Conservation (phyloP, 1,140 invertebrate genomes). For the Ips typographus region DNA sequence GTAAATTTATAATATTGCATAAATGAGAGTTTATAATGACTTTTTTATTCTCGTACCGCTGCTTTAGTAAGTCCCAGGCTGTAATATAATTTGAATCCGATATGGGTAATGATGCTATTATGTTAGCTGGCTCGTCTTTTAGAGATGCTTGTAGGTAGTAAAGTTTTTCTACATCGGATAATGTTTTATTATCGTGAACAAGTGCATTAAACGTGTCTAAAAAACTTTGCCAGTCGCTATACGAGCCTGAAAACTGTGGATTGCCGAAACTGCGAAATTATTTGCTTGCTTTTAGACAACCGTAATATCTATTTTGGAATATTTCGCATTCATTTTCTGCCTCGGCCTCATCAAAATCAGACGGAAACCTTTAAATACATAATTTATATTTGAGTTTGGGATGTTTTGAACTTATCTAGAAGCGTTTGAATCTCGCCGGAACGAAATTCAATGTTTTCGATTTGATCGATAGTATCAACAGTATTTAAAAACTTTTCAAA, state of each 20-base stretch:
- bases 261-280: neutral
- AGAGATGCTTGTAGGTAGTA: conserved; percentile 42
- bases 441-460: neutral
- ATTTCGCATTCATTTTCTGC: conserved; percentile 1
- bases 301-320: conserved; percentile 18
- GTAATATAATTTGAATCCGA: conserved; percentile 21
- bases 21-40: conserved; percentile 26
- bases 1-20: conserved; percentile 4
- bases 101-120: conserved; percentile 23
- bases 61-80: conserved; percentile 19
- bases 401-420: conserved; percentile 1
- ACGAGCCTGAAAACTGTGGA: conserved; percentile 40
- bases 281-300: conserved; percentile 1
- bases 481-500: conserved; percentile 9
- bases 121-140: conserved; percentile 33
- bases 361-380: neutral
- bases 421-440: neutral
- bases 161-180: conserved; percentile 43
- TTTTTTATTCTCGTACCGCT: conserved; percentile 28
- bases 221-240: conserved; percentile 45
- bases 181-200: conserved; percentile 40
- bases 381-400: conserved; percentile 20
- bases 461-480: neutral
- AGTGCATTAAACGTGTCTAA: conserved; percentile 44
- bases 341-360: conserved; percentile 4